Evolutionary conservation across 2,113 vertebrate genomes (phyloP), one percentile per base, ranked within the genome.

Genomic region (Naja naja): DNA sequence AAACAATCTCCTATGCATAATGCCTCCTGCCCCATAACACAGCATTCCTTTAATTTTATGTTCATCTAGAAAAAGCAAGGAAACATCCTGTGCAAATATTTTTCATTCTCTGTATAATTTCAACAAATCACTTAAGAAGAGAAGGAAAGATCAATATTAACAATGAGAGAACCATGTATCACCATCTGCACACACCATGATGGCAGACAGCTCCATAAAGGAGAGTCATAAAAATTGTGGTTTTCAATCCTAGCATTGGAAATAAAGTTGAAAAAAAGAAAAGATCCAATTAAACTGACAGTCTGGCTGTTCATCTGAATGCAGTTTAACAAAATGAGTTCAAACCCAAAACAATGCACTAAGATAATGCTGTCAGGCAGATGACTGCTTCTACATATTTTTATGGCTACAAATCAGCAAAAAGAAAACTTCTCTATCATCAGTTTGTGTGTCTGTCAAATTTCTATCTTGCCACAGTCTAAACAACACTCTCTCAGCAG

Each of bases 91-190:
- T 56, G 58, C 45, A 34, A 16, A 89, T 91, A n/a, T 45, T 86
- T 92, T 92, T 93, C 43, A 94, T 90, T 90, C 64, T 86, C 58
- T 85, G 27, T 90, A 89, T n/a, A 85, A 56, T 92, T 94, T 43
- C 58, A 92, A 55, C 81, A 88, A 90, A 90, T 93, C 91, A 90
- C 88, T 88, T 92, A 49, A 90, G 64, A 92, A 91, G 87, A 55
- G 53, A 93, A 85, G 64, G 25, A 90, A 92, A 93, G 90, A 87
- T 93, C 92, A 90, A 91, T 93, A 91, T 93, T 87, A 91, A 74
- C 87, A 52, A 89, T 89, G 60, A 87, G 58, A 87, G 34, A 87
- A 49, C 74, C 55, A 89, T 74, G 45, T 69, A 93, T 89, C 90
- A 89, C 39, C 74, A 81, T 90, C 89, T 94, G 89, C 85, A 47